These are phyloP conservation scores for Paramormyrops hopkinsi DNA, from an alignment of 2,797 vertebrate genomes.

Conservation along the genomic window DNA sequence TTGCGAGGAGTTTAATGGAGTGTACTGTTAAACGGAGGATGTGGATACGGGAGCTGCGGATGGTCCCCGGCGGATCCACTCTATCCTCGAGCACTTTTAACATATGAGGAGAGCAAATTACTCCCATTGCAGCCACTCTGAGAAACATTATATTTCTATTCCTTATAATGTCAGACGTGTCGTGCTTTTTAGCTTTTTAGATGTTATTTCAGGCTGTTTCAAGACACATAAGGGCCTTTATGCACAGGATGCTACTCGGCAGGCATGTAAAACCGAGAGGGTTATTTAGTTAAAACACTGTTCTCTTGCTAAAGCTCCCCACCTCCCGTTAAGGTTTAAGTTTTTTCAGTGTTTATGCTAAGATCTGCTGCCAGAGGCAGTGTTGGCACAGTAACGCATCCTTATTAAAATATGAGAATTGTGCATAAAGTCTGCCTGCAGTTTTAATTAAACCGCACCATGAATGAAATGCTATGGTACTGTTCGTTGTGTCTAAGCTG, in stretches of 20 bases:
- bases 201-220: neutral
- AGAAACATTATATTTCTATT: neutral
- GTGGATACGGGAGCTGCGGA: constrained; percentile 56
- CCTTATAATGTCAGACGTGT: neutral
- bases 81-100: constrained; percentile 37
- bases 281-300: neutral
- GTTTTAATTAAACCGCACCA: neutral
- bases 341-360: neutral
- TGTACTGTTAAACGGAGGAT: constrained; percentile 48
- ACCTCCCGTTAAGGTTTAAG: neutral
- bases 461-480: neutral
- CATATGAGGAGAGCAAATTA: neutral
- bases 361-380: constrained; percentile 6
- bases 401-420: neutral
- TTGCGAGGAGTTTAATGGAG: constrained; percentile 37
- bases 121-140: constrained; percentile 8
- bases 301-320: neutral
- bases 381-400: neutral
- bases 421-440: neutral
- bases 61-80: constrained; percentile 42
- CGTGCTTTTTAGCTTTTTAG: neutral
- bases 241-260: neutral
- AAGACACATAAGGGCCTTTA: neutral
- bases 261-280: neutral
- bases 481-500: neutral